Evolutionary conservation across 2,797 vertebrate genomes (phyloP), one percentile per base, ranked within the genome.

Genomic region (Esox lucius): DNA sequence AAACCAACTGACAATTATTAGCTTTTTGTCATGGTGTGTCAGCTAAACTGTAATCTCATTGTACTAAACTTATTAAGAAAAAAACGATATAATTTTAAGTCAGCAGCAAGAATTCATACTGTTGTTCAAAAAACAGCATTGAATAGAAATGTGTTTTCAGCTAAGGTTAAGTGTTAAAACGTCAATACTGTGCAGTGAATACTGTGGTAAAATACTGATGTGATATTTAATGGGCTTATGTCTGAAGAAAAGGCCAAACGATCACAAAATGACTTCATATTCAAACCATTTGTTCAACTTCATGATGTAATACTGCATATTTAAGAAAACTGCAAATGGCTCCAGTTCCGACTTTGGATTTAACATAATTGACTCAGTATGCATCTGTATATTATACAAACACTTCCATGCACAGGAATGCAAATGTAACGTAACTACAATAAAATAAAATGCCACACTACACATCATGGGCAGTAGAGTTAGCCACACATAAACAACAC

Each of bases 371-470:
- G 65, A 28, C 69, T 76, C 11, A 59, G 26, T 69, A 68, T 70
- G 69, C 22, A 73, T 62, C 33, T 78, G 61, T 74, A 72, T 76
- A 80, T 78, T 72, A 79, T 68, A 82, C 75, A 86, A 84, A 82
- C 77, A 89, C 81, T 73, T 74, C 76, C 78, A 87, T 86, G 87
- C 88, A 89, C 85, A 89, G 93, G 91, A 93, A 92, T 93, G 91
- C 87, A 89, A 92, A 89, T 85, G 81, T 84, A 83, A 88, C 82
- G 74, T 76, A 83, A 72, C 67, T 79, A 81, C 62, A 78, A 72
- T 68, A 80, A 74, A 69, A 73, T 69, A 81, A 61, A 70, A 75
- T 19, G 78, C 69, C 78, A 84, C 73, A 72, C 75, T 70, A 68
- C 79, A 84, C 79, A 75, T 78, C 42, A 72, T 71, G 70, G 71